These are phyloP conservation scores for Solenodon paradoxus DNA, from an alignment of 2,113 vertebrate species.

Conservation along the genomic window DNA sequence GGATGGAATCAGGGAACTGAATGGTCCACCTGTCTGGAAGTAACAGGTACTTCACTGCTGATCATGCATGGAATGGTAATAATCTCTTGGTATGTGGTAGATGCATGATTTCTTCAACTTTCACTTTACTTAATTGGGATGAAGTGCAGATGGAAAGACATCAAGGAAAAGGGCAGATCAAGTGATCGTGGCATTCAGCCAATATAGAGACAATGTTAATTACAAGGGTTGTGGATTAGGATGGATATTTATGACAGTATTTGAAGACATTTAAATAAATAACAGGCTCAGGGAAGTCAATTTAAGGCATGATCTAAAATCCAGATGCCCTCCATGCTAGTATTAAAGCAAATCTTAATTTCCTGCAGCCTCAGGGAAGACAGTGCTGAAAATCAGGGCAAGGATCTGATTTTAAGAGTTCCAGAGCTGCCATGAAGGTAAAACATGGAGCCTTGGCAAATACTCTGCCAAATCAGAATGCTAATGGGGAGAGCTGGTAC, in stretches of 20 bases:
- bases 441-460: background rate
- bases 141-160: background rate
- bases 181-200: background rate
- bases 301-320: background rate
- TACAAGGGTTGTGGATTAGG: background rate
- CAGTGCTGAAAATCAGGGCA: background rate
- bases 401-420: background rate
- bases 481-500: background rate
- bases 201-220: background rate
- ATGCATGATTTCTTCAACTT: background rate
- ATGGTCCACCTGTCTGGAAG: background rate
- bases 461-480: background rate
- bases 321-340: background rate
- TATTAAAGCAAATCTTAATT: background rate
- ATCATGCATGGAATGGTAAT: background rate
- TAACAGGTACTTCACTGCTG: background rate
- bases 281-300: background rate
- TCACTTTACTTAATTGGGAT: background rate
- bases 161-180: background rate
- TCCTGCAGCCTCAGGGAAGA: background rate
- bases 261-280: background rate
- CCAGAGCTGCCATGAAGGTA: background rate
- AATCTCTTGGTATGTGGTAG: background rate
- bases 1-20: background rate
- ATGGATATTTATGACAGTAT: background rate